Evolutionary conservation across 2,888 invertebrate genomes (phyloP).

Genomic region (Molorchus minor): DNA sequence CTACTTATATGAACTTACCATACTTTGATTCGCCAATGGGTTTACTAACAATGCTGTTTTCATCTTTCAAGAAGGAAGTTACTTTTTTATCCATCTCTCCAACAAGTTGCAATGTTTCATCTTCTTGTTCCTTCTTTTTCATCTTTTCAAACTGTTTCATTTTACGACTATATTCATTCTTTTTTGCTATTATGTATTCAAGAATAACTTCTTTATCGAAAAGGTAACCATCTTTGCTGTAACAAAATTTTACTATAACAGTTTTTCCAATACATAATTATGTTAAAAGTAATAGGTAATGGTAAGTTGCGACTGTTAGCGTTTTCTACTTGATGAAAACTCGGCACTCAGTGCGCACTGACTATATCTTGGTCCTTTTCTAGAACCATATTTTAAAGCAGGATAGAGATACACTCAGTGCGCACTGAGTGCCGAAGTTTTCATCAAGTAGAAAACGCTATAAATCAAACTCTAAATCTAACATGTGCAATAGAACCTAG

Average conservation of each 20-base stretch:
- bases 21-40: constrained; percentile 59
- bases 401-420: no score
- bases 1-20: constrained; percentile 41
- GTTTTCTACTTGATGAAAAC: no score
- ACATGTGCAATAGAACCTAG: no score
- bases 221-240: constrained; percentile 83
- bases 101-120: constrained; percentile 74
- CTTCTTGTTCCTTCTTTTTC: constrained; percentile 77
- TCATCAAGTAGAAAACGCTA: no score
- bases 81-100: constrained; percentile 77
- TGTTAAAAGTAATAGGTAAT: no score
- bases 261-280: not conserved
- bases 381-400: no score
- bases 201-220: constrained; percentile 98
- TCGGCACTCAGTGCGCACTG: no score
- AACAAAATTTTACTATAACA: constrained; percentile 26
- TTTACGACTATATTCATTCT: constrained; percentile 88
- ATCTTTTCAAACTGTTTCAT: constrained; percentile 93
- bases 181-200: constrained; percentile 93
- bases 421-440: no score
- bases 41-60: constrained; percentile 76
- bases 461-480: no score
- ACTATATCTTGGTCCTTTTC: no score
- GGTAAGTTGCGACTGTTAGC: no score
- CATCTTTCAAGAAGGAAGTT: constrained; percentile 82